Percentiles rank a stretch among this genome's conserved stretches.
Evolutionary conservation across 2,113 vertebrate genomes (phyloP).

Genomic region (Dunckerocampus dactyliophorus): DNA sequence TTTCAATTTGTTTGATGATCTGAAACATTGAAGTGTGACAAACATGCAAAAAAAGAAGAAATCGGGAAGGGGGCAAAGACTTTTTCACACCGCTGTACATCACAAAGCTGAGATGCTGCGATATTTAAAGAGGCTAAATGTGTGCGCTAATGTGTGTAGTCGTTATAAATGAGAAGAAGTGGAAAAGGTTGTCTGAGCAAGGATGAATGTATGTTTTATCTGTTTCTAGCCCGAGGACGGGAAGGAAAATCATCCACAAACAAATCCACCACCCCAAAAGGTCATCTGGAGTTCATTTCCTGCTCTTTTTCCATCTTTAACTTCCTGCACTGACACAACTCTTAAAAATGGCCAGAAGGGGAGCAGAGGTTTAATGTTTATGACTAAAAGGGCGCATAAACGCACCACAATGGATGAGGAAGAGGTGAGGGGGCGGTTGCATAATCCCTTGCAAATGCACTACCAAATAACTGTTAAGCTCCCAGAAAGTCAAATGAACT

Average conservation of each 20-base stretch:
- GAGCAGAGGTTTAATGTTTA: constrained; percentile 41
- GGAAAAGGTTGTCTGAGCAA: background rate
- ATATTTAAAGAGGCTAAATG: constrained; percentile 10
- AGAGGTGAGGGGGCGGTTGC: constrained; percentile 10
- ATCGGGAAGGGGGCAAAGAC: too few relatives aligned
- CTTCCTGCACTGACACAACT: constrained; percentile 38
- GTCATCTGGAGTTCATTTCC: constrained; percentile 45
- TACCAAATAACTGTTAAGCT: constrained; percentile 2
- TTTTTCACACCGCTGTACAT: too few relatives aligned
- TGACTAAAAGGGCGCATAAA: constrained; percentile 23
- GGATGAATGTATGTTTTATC: background rate
- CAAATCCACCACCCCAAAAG: constrained; percentile 12
- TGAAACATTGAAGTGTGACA: too few relatives aligned
- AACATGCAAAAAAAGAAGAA: too few relatives aligned
- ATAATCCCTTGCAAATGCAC: constrained; percentile 19
- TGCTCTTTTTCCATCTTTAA: constrained; percentile 41
- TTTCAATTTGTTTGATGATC: too few relatives aligned
- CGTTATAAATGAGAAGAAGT: too few relatives aligned
- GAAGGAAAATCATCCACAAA: constrained; percentile 1
- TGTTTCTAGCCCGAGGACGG: background rate
- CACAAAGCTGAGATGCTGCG: too few relatives aligned
- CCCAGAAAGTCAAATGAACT: constrained; percentile 14
- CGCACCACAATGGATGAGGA: constrained; percentile 15
- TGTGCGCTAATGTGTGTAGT: constrained; percentile 4
- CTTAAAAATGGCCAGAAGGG: constrained; percentile 26